These are phyloP conservation scores for Sylvietta virens DNA, from an alignment of 2,113 vertebrate genomes.

Conservation along the genomic window DNA sequence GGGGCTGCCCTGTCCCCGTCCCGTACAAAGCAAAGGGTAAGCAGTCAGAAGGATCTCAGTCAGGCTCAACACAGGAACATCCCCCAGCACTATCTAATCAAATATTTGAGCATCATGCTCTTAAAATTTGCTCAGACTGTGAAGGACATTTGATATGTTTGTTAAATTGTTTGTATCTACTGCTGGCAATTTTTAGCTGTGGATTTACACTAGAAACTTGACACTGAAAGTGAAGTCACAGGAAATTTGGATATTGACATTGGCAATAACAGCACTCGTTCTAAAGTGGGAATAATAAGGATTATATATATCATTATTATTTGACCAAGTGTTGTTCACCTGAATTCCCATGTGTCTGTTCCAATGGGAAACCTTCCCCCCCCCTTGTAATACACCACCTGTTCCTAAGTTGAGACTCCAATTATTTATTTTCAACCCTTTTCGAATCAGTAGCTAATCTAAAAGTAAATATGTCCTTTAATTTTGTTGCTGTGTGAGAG, in stretches of 20 bases:
- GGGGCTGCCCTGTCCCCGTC: not conserved
- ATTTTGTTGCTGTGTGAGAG: not conserved
- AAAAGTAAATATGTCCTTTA: conserved; percentile 20
- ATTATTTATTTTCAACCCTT: not conserved
- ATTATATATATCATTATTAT: not conserved
- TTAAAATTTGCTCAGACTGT: not conserved
- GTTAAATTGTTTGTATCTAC: not conserved
- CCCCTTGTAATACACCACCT: not conserved
- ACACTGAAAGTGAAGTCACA: not conserved
- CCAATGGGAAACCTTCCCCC: not conserved
- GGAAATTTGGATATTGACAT: not conserved
- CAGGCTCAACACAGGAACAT: not conserved
- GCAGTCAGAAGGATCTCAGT: not conserved
- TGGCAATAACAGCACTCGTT: not conserved
- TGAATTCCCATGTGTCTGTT: not conserved
- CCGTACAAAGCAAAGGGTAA: not conserved
- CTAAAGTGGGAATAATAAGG: not conserved
- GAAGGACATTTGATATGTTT: not conserved
- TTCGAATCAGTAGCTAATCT: not conserved
- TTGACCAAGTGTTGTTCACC: not conserved
- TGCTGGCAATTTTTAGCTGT: not conserved
- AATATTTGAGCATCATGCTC: not conserved
- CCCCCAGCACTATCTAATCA: not conserved
- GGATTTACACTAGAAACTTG: not conserved
- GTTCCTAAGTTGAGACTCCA: not conserved